Base-by-base conservation (phyloP, 2,888 invertebrate species). In the Trachelus iudaicus region DNA sequence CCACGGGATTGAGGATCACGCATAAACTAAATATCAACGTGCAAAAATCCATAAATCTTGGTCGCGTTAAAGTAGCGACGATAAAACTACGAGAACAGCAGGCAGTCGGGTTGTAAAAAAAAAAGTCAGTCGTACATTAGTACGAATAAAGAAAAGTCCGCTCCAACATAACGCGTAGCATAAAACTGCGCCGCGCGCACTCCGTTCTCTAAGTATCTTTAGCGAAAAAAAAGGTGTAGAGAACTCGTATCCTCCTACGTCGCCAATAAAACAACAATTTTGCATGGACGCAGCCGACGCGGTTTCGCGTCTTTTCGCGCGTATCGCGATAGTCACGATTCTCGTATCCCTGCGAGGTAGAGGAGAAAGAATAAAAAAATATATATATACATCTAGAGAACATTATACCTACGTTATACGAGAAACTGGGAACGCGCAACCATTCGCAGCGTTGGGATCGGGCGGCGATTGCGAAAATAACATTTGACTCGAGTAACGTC, bases 401-500 rank as follows among this genome's bases (percentile, higher is more conserved):
- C 40, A 68, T 56, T 68, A 73, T 69, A 40, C 73, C 33, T 71
- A 40, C 40, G 69, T 71, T n/a, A 37, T 76, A 76, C n/a, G 35
- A 75, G 37, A 68, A 56, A 35, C 40, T 68, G 40, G n/a, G 40
- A 40, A 69, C 69, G 69, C 73, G 40, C 68, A 73, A 73, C 77
- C 76, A 75, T 76, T 77, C 75, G 40, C 75, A 34, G 56, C 34
- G 69, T 78, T 33, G 78, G 74, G 30, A 77, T 76, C 78, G 78
- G 56, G 71, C 76, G 40, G 30, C 37, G 75, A 23, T 35, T 79
- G 69, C 73, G 74, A 77, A 76, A 82, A 80, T 78, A 80, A 83
- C 77, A 80, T 74, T 80, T 75, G 76, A 76, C 77, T 82, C 80
- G 76, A 75, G 76, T 77, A 78, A 77, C 73, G 75, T 77, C 69